Percentiles rank a stretch among this genome's conserved stretches.
Evolutionary conservation across 2,113 vertebrate species (phyloP).

Genomic region (Phoxinus phoxinus): DNA sequence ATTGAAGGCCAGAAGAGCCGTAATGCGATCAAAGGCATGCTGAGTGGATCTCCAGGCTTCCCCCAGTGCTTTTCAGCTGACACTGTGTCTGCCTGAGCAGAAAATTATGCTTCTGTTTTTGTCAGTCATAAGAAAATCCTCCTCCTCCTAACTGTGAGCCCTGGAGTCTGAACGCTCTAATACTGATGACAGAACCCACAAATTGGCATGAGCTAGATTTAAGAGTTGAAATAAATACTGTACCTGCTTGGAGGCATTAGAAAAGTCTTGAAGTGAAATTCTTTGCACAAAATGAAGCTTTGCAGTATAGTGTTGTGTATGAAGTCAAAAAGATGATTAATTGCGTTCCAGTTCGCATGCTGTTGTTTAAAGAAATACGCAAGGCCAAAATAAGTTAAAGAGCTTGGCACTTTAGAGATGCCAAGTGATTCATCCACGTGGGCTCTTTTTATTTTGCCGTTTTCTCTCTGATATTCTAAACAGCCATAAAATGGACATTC

Average conservation of each 20-base stretch:
- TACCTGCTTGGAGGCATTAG: constrained; percentile 10
- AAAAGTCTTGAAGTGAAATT: constrained; percentile 6
- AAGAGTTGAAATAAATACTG: constrained; percentile 16
- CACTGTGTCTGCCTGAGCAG: constrained; percentile 70
- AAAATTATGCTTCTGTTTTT: constrained; percentile 74
- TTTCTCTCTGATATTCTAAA: neutral
- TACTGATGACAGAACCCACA: constrained; percentile 1
- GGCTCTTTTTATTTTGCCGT: neutral
- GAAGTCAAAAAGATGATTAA: neutral
- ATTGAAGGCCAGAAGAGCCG: constrained; percentile 67
- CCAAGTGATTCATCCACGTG: constrained; percentile 11
- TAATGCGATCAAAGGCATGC: constrained; percentile 78
- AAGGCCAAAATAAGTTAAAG: neutral
- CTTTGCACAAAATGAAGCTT: neutral
- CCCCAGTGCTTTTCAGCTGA: constrained; percentile 72
- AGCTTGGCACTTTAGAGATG: neutral
- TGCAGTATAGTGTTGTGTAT: neutral
- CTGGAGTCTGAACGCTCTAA: constrained; percentile 14
- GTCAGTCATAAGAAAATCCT: constrained; percentile 36
- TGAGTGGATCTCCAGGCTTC: constrained; percentile 77
- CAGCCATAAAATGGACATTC: neutral
- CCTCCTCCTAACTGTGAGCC: neutral
- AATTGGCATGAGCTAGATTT: constrained; percentile 1
- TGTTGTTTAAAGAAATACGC: neutral
- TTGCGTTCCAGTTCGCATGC: neutral